These are phyloP conservation scores for Xestia ashworthii DNA, from an alignment of 2,888 invertebrate genomes.

Conservation along the genomic window DNA sequence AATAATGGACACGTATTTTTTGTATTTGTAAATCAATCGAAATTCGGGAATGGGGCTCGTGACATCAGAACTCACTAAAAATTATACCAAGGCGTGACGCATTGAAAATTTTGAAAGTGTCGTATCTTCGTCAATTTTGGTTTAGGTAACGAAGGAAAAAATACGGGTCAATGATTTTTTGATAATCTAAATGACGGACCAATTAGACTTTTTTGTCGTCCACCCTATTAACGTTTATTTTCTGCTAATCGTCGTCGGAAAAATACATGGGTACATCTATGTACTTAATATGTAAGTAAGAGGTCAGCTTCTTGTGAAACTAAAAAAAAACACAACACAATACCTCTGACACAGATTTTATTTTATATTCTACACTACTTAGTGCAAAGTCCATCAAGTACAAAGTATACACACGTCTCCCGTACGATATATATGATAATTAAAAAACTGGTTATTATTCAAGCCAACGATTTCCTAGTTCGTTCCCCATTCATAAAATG, in stretches of 20 bases:
- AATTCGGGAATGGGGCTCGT: too few species aligned
- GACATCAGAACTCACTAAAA: too few species aligned
- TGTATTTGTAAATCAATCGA: too few species aligned
- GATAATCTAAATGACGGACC: too few species aligned
- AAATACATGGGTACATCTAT: not conserved
- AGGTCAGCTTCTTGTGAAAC: not conserved
- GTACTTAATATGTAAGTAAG: not conserved
- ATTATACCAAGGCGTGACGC: too few species aligned
- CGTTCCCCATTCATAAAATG: conserved; percentile 60
- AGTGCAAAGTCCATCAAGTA: conserved; percentile 30
- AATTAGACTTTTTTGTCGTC: too few species aligned
- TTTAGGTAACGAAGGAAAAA: too few species aligned
- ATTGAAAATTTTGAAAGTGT: too few species aligned
- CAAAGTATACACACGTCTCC: not conserved
- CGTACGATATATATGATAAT: conserved; percentile 40
- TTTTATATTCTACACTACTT: not conserved
- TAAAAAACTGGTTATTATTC: conserved; percentile 61
- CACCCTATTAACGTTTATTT: not conserved
- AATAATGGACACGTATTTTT: too few species aligned
- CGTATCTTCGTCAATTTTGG: too few species aligned
- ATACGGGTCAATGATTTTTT: too few species aligned
- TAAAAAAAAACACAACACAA: not conserved
- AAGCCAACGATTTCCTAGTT: conserved; percentile 55
- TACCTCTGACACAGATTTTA: not conserved
- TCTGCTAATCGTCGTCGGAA: not conserved